phyloP scores from a whole-genome alignment of 2,888 invertebrate genomes.

The Muscina levida region DNA sequence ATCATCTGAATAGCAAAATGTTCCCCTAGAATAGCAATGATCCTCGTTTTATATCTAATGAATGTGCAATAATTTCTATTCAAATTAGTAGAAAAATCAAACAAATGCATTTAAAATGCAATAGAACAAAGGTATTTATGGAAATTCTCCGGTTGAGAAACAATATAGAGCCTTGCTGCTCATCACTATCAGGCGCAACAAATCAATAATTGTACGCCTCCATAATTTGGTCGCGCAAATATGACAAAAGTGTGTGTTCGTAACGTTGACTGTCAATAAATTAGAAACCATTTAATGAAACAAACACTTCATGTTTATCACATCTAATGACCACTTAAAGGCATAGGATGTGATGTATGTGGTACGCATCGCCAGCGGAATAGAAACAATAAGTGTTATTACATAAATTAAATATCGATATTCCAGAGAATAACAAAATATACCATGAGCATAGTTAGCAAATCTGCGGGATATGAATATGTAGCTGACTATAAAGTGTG shows the following conservation, averaged over 20 bases:
- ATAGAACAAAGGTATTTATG: conserved; percentile 42
- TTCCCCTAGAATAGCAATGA: conserved; percentile 11
- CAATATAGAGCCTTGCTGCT: no score
- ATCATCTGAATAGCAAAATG: neutral
- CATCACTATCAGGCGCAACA: conserved; percentile 18
- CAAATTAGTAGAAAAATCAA: conserved; percentile 61
- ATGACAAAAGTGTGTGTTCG: conserved; percentile 3
- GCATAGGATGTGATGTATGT: neutral
- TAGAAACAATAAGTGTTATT: conserved; percentile 9
- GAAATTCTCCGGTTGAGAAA: neutral
- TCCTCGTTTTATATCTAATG: neutral
- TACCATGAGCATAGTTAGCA: conserved; percentile 1
- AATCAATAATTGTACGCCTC: conserved; percentile 62
- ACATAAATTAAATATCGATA: conserved; percentile 70
- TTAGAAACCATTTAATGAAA: conserved; percentile 71
- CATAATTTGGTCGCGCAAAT: conserved; percentile 54
- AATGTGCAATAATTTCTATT: conserved; percentile 38
- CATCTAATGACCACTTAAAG: conserved; percentile 62
- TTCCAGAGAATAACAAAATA: conserved; percentile 64
- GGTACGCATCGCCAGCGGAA: neutral
- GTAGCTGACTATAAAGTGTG: neutral
- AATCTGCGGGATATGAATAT: conserved; percentile 32
- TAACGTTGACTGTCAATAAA: conserved; percentile 67
- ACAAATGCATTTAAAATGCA: conserved; percentile 51
- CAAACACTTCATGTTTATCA: conserved; percentile 22